Evolutionary conservation across 2,113 vertebrate genomes (phyloP).

Genomic region (Beaufortia kweichowensis): DNA sequence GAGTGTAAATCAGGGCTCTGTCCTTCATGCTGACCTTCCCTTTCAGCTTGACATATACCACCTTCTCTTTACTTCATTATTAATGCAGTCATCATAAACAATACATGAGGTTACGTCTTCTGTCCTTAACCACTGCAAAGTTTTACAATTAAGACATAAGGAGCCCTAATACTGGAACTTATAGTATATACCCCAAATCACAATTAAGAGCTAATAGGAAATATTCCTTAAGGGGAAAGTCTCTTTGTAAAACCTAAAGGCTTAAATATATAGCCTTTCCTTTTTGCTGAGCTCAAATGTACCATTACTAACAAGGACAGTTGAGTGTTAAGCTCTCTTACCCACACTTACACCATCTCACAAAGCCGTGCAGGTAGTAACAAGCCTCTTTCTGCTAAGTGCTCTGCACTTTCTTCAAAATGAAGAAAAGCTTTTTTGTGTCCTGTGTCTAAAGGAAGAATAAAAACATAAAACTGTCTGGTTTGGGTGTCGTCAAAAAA

Average conservation of each 20-base stretch:
- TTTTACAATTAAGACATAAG: background rate
- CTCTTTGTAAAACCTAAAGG: background rate
- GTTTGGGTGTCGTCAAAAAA: background rate
- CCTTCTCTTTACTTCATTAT: background rate
- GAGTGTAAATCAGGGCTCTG: constrained; percentile 32
- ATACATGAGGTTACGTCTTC: background rate
- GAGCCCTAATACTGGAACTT: background rate
- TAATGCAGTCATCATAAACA: no score
- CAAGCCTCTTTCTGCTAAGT: background rate
- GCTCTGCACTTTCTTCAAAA: background rate
- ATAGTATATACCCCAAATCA: background rate
- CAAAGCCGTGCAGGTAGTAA: background rate
- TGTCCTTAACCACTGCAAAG: background rate
- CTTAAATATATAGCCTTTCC: background rate
- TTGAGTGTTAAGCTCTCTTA: background rate
- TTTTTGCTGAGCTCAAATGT: background rate
- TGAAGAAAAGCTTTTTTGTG: background rate
- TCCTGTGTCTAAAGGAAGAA: background rate
- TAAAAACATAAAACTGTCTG: background rate
- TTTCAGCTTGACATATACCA: background rate
- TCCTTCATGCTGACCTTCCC: constrained; percentile 37
- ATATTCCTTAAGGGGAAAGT: background rate
- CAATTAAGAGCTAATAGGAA: background rate
- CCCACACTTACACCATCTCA: background rate
- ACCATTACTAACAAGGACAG: background rate